A percentile compares a stretch with the other conserved stretches of the same genome.
These are phyloP conservation scores for Cynopterus sphinx DNA, from an alignment of 2,797 vertebrate species.

Conservation along the genomic window DNA sequence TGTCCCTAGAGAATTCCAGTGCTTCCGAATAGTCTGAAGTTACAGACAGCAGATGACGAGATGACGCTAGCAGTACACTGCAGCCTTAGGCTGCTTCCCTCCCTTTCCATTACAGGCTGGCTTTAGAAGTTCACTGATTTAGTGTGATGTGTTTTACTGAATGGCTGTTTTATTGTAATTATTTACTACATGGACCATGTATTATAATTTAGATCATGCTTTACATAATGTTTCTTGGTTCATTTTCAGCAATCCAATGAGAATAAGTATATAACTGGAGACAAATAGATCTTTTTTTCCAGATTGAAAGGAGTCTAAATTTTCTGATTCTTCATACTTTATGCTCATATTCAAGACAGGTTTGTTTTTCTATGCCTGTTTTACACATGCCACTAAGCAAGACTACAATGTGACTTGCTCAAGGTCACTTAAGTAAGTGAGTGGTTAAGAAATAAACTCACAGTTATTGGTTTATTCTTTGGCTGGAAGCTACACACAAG, in stretches of 20 bases:
- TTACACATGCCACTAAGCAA: neutral
- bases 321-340: constrained; percentile 25
- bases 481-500: neutral
- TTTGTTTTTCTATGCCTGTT: constrained; percentile 39
- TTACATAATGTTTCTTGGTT: neutral
- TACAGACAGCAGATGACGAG: neutral
- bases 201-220: neutral
- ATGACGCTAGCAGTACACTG: too few relatives aligned
- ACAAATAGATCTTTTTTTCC: neutral
- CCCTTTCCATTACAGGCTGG: neutral
- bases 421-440: constrained; percentile 13
- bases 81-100: neutral
- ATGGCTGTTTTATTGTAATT: neutral
- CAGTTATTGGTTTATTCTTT: constrained; percentile 9
- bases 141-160: neutral
- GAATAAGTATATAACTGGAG: neutral
- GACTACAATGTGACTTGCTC: neutral
- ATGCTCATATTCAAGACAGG: neutral
- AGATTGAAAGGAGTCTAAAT: neutral
- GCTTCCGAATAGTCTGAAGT: neutral
- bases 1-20: neutral
- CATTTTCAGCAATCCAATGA: neutral
- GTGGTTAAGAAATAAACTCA: neutral
- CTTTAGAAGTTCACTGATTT: neutral
- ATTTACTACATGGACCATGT: neutral